A percentile compares a stretch with the other conserved stretches of the same genome.
phyloP scores from a whole-genome alignment of 2,113 vertebrate genomes.

The Chamaetylas fuelleborni region DNA sequence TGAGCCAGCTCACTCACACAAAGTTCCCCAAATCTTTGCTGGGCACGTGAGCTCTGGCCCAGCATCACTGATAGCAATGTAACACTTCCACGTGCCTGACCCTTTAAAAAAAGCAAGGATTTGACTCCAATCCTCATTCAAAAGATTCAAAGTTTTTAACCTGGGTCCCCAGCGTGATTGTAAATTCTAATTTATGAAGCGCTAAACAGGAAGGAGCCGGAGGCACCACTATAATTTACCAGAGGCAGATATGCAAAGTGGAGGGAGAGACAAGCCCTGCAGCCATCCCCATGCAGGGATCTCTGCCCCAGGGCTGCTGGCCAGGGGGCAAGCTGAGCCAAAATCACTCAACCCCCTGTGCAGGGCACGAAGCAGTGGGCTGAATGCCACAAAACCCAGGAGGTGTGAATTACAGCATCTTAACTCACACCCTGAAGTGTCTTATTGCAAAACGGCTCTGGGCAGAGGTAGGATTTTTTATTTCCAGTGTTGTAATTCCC shows the following conservation, averaged over 20 bases:
- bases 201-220: not conserved
- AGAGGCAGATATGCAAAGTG: not conserved
- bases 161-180: not conserved
- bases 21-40: not conserved
- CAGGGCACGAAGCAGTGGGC: not conserved
- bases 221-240: not conserved
- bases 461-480: not conserved
- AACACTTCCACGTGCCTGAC: not conserved
- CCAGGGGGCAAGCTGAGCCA: not conserved
- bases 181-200: constrained; percentile 6
- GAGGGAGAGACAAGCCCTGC: not conserved
- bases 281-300: not conserved
- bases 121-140: not conserved
- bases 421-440: constrained; percentile 7
- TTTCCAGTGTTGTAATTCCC: constrained; percentile 17
- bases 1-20: not conserved
- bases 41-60: not conserved
- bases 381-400: not conserved
- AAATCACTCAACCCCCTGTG: not conserved
- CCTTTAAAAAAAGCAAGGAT: not conserved
- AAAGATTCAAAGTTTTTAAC: not conserved
- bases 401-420: constrained; percentile 54
- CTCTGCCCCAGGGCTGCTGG: not conserved
- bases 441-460: not conserved
- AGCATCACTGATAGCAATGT: not conserved